phyloP scores from a whole-genome alignment of 2,888 invertebrate genomes.

The Himalopsyche kuldschensis region DNA sequence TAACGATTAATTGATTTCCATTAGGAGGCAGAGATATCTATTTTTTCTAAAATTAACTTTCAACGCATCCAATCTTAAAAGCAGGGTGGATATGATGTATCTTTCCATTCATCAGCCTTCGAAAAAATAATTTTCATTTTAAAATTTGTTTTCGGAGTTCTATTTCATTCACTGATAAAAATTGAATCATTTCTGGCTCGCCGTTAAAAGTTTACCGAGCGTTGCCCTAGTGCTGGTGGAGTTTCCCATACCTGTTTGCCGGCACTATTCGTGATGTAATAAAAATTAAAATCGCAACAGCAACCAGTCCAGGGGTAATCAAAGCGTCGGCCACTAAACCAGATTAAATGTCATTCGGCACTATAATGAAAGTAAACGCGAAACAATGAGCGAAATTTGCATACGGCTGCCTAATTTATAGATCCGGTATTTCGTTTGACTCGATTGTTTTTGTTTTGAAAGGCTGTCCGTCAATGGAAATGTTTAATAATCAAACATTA shows the following conservation, averaged over 20 bases:
- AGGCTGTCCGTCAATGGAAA: neutral
- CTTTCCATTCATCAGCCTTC: too few species aligned
- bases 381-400: neutral
- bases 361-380: neutral
- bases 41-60: too few species aligned
- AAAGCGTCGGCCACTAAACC: neutral
- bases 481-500: neutral
- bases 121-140: too few species aligned
- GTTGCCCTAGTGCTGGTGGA: neutral
- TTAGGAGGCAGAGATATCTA: too few species aligned
- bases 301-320: neutral
- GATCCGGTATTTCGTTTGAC: neutral
- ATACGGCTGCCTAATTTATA: neutral
- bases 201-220: neutral
- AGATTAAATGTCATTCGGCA: neutral
- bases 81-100: too few species aligned
- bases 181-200: neutral
- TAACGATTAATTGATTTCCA: too few species aligned
- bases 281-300: neutral
- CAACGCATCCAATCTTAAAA: too few species aligned
- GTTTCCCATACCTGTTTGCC: neutral
- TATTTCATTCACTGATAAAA: too few species aligned
- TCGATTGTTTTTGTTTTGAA: neutral
- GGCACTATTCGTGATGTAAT: neutral
- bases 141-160: too few species aligned